A percentile compares a stretch with the other conserved stretches of the same genome.
Evolutionary conservation across 2,113 vertebrate genomes (phyloP).

Genomic region (Orycteropus afer): DNA sequence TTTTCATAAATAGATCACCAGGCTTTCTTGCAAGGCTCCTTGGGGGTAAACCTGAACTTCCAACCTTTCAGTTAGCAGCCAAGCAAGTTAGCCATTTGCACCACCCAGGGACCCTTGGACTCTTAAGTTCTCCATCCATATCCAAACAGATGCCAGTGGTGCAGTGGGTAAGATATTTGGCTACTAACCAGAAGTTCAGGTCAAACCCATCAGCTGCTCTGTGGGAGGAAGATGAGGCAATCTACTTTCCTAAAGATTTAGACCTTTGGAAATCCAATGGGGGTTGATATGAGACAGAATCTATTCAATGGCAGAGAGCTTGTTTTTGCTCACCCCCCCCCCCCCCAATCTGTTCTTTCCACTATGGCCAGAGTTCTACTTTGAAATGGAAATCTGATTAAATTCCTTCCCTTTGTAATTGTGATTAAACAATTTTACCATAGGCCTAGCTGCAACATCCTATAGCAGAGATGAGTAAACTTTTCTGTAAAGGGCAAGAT

Average conservation of each 20-base stretch:
- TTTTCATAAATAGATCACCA: not conserved
- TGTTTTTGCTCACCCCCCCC: not conserved
- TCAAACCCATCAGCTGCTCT: too few species aligned
- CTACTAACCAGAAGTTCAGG: too few species aligned
- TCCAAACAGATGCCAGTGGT: not conserved
- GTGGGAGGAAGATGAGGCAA: too few species aligned
- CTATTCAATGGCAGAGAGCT: too few species aligned
- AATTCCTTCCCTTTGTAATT: not conserved
- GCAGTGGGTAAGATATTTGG: too few species aligned
- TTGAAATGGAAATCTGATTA: constrained; percentile 7
- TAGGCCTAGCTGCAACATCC: not conserved
- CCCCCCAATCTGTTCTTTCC: not conserved
- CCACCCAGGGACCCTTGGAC: not conserved
- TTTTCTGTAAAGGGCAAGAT: not conserved
- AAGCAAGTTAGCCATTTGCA: not conserved
- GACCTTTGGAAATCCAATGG: too few species aligned
- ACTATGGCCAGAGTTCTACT: not conserved
- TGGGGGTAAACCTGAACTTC: not conserved
- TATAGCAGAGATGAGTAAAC: not conserved
- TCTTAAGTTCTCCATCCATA: not conserved
- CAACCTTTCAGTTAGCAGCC: not conserved
- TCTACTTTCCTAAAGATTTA: too few species aligned
- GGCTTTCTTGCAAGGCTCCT: not conserved
- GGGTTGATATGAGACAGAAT: too few species aligned
- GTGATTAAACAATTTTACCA: not conserved